Percentiles rank a stretch among this genome's conserved stretches.
Evolutionary conservation across 2,888 invertebrate species (phyloP).

Genomic region (Drosophila maculinotata): DNA sequence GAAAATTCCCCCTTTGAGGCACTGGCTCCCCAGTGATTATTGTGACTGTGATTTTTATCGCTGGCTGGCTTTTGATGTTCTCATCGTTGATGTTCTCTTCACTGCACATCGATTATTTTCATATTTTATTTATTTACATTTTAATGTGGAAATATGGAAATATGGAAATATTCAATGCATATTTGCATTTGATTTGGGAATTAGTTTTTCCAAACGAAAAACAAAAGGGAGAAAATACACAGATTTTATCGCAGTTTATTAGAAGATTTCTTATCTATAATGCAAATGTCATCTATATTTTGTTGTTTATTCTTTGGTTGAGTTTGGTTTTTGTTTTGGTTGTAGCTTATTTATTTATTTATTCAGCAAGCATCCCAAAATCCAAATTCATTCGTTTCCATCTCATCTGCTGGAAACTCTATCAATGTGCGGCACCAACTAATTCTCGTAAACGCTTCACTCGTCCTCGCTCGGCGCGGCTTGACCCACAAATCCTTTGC

Average conservation of each 20-base stretch:
- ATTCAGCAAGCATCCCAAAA: constrained; percentile 63
- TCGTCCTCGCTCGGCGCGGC: constrained; percentile 31
- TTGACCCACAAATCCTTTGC: constrained; percentile 71
- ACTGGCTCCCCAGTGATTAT: constrained; percentile 60
- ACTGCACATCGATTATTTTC: constrained; percentile 43
- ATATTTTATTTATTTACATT: constrained; percentile 74
- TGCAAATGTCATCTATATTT: constrained; percentile 56
- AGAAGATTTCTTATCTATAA: constrained; percentile 47
- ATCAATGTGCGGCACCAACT: constrained; percentile 54
- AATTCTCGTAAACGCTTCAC: constrained; percentile 67
- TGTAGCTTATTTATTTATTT: constrained; percentile 53
- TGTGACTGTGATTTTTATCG: constrained; percentile 68
- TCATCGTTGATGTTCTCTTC: constrained; percentile 23
- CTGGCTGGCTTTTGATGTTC: constrained; percentile 65
- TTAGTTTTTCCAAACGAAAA: constrained; percentile 40
- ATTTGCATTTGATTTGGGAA: constrained; percentile 73
- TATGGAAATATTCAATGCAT: constrained; percentile 61
- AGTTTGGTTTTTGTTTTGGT: neutral
- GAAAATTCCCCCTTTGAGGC: neutral
- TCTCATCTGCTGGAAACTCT: constrained; percentile 38
- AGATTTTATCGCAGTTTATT: constrained; percentile 73
- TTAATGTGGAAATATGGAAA: constrained; percentile 56
- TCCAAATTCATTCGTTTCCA: constrained; percentile 29
- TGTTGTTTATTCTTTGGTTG: constrained; percentile 43
- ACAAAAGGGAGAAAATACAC: constrained; percentile 10